phyloP scores from a whole-genome alignment of 2,797 vertebrate genomes.

The Sebastes vulpes region DNA sequence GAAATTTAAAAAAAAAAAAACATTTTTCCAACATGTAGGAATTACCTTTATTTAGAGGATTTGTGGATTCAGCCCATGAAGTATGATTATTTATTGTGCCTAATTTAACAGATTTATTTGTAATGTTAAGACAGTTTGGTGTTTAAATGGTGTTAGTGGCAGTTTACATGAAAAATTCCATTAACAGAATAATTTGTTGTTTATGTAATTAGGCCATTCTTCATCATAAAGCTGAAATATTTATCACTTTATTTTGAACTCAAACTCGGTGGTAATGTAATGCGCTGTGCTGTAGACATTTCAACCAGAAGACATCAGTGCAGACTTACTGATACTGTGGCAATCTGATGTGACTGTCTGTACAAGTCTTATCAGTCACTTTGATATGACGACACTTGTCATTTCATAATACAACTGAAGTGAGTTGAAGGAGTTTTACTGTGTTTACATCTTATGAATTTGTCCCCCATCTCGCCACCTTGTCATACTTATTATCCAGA shows the following conservation, averaged over 20 bases:
- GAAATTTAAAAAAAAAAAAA: not conserved
- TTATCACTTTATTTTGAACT: slow-evolving; percentile 47
- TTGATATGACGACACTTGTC: not conserved
- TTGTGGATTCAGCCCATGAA: not conserved
- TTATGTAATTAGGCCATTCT: slow-evolving; percentile 11
- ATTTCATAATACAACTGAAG: not conserved
- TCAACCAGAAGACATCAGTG: not conserved
- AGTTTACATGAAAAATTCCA: slow-evolving; percentile 72
- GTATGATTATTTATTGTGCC: not conserved
- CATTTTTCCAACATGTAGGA: not conserved
- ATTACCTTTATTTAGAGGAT: not conserved
- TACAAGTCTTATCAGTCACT: slow-evolving; percentile 13
- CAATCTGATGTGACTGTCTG: slow-evolving; percentile 1
- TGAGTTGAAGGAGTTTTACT: not conserved
- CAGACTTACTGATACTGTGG: not conserved
- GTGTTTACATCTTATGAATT: not conserved
- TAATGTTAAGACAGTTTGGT: not conserved
- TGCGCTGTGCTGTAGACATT: not conserved
- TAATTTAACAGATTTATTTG: not conserved
- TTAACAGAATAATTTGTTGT: not conserved
- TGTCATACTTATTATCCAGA: not conserved
- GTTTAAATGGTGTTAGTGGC: not conserved
- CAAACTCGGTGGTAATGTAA: slow-evolving; percentile 64
- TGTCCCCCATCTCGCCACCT: not conserved
- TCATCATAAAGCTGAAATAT: slow-evolving; percentile 65